Conservation (phyloP, 2,888 invertebrate species). For the Drosophila bunnanda region DNA sequence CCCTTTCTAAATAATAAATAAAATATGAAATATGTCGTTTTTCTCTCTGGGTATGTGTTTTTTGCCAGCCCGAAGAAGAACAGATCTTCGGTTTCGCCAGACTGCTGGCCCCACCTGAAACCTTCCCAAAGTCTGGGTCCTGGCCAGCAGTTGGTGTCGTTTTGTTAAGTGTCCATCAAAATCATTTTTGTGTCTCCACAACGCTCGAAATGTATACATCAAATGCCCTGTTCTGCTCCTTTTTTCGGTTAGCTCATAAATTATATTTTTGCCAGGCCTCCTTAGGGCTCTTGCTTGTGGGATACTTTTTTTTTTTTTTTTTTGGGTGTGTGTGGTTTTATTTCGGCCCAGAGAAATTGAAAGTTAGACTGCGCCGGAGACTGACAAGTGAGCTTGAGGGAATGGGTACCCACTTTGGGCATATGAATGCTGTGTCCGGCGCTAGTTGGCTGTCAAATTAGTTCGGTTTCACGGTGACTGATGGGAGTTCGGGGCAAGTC, state of each 20-base stretch:
- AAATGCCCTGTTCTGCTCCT: slow-evolving; percentile 52
- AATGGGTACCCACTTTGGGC: slow-evolving; percentile 9
- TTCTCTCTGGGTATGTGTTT: slow-evolving; percentile 40
- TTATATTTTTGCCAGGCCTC: slow-evolving; percentile 57
- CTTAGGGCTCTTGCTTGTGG: slow-evolving; percentile 13
- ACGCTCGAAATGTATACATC: slow-evolving; percentile 76
- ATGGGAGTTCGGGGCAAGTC: slow-evolving; percentile 36
- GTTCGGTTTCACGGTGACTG: slow-evolving; percentile 69
- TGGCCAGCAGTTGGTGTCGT: slow-evolving; percentile 70
- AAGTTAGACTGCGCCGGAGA: slow-evolving; percentile 28
- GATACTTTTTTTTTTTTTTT: slow-evolving; percentile 27
- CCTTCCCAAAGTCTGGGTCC: slow-evolving; percentile 12
- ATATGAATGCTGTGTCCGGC: slow-evolving; percentile 53
- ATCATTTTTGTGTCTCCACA: slow-evolving; percentile 76
- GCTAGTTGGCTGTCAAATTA: slow-evolving; percentile 81
- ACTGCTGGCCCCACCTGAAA: slow-evolving; percentile 44
- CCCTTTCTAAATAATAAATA: slow-evolving; percentile 82
- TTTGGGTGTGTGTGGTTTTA: slow-evolving; percentile 30
- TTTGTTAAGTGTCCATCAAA: slow-evolving; percentile 83
- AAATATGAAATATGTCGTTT: slow-evolving; percentile 81
- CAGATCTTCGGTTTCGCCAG: slow-evolving; percentile 38
- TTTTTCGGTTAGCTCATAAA: slow-evolving; percentile 61
- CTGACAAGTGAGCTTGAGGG: slow-evolving; percentile 41
- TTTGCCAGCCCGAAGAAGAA: slow-evolving; percentile 21
- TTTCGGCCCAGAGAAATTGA: slow-evolving; percentile 28